Base-by-base conservation (phyloP, 1,140 invertebrate genomes). In the Phocides pigmalion region DNA sequence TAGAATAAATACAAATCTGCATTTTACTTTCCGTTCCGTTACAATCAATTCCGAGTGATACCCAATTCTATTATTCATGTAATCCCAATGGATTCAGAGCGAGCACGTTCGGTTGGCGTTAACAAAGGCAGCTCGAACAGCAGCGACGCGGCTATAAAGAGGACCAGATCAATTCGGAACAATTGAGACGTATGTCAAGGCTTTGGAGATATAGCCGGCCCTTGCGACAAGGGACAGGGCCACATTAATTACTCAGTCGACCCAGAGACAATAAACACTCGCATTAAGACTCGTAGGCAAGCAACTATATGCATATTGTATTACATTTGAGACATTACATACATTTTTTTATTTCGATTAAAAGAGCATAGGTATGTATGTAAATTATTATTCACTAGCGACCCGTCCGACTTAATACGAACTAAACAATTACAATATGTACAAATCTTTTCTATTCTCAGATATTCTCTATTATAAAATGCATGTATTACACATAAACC, bases 81-180 rank as follows among this genome's bases (percentile, higher is more conserved):
- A 41, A 41, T 54, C 51, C 51, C 17, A 20, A 41, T 22, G 51
- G 53, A 28, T 44, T 44, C 39, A 9, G 14, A 11, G 14, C 16
- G 39, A 56, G 15, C 53, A 56, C 53, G 53, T 28, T 28, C 53
- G 17, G 19, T 41, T 12, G 19, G 17, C 42, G n/a, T 46, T 32
- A 9, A 20, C 37, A 22, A 54, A 54, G 25, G 47, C 47, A 15
- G 44, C 19, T 46, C 44, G 20, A 46, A 46, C 5, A 46, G 3
- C 6, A 32, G 28, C 47, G 14, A 50, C 19, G 3, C 12, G 37
- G 39, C 4, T n/a, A 39, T 39, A 35, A 12, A 28, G 39, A 42
- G 20, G 19, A 5, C 51, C 17, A 54, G 35, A 50, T 41, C 17
- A 54, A 54, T 41, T 54, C 17, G 9, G 51, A 39, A 42, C 51